A percentile compares a stretch with the other conserved stretches of the same genome.
phyloP scores from a whole-genome alignment of 2,113 vertebrate species.

The Centrocercus urophasianus region DNA sequence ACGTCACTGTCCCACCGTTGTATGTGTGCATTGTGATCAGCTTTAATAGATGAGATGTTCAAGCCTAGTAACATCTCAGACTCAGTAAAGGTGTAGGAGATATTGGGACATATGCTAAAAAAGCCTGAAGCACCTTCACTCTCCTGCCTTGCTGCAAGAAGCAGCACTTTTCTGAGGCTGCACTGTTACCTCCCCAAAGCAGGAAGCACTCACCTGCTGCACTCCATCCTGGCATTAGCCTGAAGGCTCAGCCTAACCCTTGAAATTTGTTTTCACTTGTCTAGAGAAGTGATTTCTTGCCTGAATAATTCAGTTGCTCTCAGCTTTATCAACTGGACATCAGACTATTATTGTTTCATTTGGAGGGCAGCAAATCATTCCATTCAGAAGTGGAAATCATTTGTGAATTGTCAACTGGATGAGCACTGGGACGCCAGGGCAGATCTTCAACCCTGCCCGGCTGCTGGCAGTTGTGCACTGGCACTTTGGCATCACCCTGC shows the following conservation, averaged over 20 bases:
- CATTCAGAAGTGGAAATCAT: neutral
- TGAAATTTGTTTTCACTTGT: constrained; percentile 13
- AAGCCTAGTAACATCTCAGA: neutral
- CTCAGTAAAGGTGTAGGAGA: neutral
- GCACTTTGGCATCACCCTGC: neutral
- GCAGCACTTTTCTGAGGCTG: neutral
- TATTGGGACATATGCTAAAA: neutral
- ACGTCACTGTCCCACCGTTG: too few relatives aligned
- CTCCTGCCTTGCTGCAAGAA: neutral
- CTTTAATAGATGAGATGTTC: neutral
- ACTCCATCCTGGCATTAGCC: neutral
- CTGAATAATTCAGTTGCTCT: constrained; percentile 33
- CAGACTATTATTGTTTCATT: constrained; percentile 3
- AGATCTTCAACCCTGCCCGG: neutral
- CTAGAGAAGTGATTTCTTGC: constrained; percentile 23
- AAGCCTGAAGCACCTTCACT: neutral
- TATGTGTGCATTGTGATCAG: neutral
- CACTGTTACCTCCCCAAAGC: neutral
- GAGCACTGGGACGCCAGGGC: neutral
- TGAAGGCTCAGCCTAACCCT: neutral
- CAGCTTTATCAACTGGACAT: constrained; percentile 37
- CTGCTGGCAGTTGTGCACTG: neutral
- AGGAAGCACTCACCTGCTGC: neutral
- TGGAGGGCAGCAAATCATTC: constrained; percentile 27
- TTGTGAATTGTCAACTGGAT: neutral